Conservation (phyloP, 2,888 invertebrate species). For the Ptycholaimellus sp. region DNA sequence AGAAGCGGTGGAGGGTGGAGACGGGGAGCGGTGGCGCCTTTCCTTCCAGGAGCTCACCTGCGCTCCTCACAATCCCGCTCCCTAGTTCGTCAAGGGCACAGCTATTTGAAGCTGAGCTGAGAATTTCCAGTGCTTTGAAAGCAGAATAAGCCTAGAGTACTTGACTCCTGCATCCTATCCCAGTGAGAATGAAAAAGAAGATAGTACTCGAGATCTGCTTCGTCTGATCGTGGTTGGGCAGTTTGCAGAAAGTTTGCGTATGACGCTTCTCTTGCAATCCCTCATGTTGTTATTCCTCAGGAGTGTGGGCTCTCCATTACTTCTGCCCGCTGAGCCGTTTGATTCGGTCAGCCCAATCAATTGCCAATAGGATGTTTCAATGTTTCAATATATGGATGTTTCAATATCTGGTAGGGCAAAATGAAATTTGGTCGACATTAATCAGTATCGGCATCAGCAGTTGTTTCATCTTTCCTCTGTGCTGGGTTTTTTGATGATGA, state of each 20-base stretch:
- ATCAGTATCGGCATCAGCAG: too few relatives aligned
- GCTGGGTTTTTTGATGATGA: too few relatives aligned
- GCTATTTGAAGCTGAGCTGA: too few relatives aligned
- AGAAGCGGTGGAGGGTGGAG: conserved; percentile 13
- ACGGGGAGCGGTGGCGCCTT: conserved; percentile 18
- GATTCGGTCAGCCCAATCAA: not conserved
- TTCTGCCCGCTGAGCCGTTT: conserved; percentile 4
- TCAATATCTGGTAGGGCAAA: too few relatives aligned
- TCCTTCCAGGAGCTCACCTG: conserved; percentile 28
- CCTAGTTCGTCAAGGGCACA: conserved; percentile 70
- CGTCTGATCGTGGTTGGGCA: conserved; percentile 52
- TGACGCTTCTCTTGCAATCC: conserved; percentile 65
- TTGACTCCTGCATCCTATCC: not conserved
- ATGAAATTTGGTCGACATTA: too few relatives aligned
- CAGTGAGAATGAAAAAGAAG: not conserved
- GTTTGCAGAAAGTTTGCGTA: conserved; percentile 52
- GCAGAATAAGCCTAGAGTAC: too few relatives aligned
- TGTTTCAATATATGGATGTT: not conserved
- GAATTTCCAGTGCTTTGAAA: too few relatives aligned
- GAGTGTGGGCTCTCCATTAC: conserved; percentile 13
- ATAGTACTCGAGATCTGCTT: conserved; percentile 48
- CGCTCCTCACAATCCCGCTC: conserved; percentile 42
- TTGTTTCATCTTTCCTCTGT: too few relatives aligned
- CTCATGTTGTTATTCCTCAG: conserved; percentile 58
- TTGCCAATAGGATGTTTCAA: too few relatives aligned